phyloP scores from a whole-genome alignment of 2,888 invertebrate species.

The Mimas tiliae region DNA sequence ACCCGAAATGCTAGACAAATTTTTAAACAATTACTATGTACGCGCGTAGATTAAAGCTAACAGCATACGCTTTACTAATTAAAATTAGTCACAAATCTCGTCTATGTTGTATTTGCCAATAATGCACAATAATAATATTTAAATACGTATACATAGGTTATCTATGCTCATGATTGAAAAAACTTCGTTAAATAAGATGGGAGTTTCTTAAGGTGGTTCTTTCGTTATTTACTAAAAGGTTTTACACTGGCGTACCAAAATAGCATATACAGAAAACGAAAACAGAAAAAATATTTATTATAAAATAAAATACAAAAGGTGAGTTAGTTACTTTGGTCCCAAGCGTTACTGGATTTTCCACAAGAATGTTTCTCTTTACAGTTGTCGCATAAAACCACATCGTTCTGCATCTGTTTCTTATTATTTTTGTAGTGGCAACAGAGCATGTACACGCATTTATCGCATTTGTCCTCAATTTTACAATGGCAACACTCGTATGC shows the following conservation, averaged over 20 bases:
- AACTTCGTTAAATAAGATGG: too few species aligned
- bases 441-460: conserved; percentile 54
- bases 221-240: neutral
- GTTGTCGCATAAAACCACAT: conserved; percentile 47
- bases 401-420: conserved; percentile 38
- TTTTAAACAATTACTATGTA: neutral
- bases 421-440: conserved; percentile 56
- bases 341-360: conserved; percentile 24
- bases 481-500: conserved; percentile 45
- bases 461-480: conserved; percentile 41
- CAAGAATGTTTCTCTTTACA: conserved; percentile 38
- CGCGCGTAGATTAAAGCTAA: neutral
- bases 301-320: conserved; percentile 36
- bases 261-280: neutral
- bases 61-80: neutral
- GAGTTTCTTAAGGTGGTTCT: too few species aligned
- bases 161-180: too few species aligned
- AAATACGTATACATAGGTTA: too few species aligned
- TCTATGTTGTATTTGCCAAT: neutral
- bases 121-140: too few species aligned
- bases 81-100: too few species aligned
- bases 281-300: conserved; percentile 28
- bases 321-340: conserved; percentile 40
- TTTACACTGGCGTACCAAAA: neutral
- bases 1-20: neutral